phyloP scores from a whole-genome alignment of 2,888 invertebrate genomes.

The Mylabris sibirica region DNA sequence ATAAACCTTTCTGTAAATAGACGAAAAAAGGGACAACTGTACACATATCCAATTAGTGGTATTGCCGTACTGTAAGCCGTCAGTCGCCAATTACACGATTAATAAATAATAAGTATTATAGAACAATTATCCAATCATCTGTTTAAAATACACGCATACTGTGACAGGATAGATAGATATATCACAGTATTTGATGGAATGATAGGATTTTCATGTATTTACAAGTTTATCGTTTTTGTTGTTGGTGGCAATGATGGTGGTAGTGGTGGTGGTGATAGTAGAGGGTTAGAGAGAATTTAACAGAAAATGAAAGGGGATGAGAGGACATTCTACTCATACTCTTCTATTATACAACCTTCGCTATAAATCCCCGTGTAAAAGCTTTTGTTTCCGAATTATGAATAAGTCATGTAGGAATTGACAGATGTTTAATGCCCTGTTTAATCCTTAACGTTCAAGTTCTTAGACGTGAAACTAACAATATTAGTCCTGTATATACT shows the following conservation, averaged over 20 bases:
- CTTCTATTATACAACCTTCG: neutral
- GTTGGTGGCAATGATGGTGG: neutral
- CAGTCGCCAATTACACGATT: neutral
- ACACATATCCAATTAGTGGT: neutral
- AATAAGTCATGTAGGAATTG: conserved; percentile 40
- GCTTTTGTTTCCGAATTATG: conserved; percentile 35
- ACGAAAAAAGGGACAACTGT: neutral
- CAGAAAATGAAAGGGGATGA: neutral
- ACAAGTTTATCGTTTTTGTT: neutral
- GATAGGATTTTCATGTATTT: conserved; percentile 12
- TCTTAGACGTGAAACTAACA: neutral
- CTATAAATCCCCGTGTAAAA: conserved; percentile 23
- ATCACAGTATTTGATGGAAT: neutral
- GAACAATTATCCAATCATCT: conserved; percentile 6
- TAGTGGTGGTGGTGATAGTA: neutral
- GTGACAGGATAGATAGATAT: neutral
- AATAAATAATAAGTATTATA: conserved; percentile 6
- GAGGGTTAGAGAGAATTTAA: neutral
- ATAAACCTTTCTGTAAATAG: neutral
- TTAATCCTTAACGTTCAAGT: conserved; percentile 29
- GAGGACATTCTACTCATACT: neutral
- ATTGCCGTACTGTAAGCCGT: neutral
- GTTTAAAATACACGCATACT: neutral
- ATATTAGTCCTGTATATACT: neutral
- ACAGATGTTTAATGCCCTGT: conserved; percentile 38